Percentiles rank a stretch among this genome's conserved stretches.
phyloP scores from a whole-genome alignment of 2,888 invertebrate species.

The Siphlonurus alternatus region DNA sequence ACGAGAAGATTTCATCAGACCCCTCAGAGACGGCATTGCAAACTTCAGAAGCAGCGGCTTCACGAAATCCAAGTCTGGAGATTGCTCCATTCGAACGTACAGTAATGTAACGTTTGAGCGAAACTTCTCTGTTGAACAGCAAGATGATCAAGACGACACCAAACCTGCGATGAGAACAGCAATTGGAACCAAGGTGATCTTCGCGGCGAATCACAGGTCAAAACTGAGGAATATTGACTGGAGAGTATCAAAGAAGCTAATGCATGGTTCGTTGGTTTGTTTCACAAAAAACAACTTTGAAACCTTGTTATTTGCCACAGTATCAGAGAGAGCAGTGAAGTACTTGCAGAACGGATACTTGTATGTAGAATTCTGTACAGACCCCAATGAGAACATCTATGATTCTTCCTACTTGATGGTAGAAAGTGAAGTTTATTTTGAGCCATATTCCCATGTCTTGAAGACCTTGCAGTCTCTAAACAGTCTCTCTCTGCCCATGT shows the following conservation, averaged over 20 bases:
- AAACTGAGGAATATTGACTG: conserved; percentile 19
- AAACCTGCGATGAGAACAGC: not conserved
- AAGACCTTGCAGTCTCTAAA: conserved; percentile 23
- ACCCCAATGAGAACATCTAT: conserved; percentile 2
- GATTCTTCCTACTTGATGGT: conserved; percentile 21
- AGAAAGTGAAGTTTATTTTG: conserved; percentile 31
- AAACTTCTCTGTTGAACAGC: not conserved
- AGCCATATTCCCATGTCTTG: conserved; percentile 29
- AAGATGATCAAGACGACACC: not conserved
- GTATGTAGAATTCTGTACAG: conserved; percentile 12
- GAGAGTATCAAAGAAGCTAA: conserved; percentile 25
- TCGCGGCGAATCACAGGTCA: conserved; percentile 17
- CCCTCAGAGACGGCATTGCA: conserved; percentile 41
- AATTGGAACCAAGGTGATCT: conserved; percentile 19
- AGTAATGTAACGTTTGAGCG: not conserved
- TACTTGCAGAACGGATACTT: conserved; percentile 18
- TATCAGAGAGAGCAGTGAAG: conserved; percentile 20
- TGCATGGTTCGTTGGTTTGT: conserved; percentile 28
- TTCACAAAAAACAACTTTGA: conserved; percentile 28
- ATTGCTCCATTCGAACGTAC: not conserved
- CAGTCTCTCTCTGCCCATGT: conserved; percentile 21
- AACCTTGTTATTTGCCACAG: conserved; percentile 25
- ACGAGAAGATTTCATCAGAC: conserved; percentile 61
- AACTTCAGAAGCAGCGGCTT: not conserved
- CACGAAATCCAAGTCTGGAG: not conserved